phyloP scores from a whole-genome alignment of 2,797 vertebrate species.

The Alexandromys oeconomus region DNA sequence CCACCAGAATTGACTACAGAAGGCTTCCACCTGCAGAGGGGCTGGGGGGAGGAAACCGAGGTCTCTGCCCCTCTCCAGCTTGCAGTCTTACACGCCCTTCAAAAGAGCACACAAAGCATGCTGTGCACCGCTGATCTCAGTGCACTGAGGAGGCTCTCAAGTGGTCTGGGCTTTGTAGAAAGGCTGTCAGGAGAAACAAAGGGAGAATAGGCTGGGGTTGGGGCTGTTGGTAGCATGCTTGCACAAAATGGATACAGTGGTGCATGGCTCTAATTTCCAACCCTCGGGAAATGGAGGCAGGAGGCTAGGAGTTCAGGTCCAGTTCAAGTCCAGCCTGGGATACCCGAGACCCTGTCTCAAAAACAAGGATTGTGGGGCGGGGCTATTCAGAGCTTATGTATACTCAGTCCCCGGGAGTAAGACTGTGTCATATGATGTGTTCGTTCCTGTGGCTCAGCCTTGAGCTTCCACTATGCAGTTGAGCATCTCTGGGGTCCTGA shows the following conservation, averaged over 20 bases:
- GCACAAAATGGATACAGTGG: not conserved
- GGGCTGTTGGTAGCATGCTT: not conserved
- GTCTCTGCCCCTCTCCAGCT: not conserved
- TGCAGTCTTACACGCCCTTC: not conserved
- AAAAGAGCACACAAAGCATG: not conserved
- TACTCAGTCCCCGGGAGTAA: not conserved
- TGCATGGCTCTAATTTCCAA: not conserved
- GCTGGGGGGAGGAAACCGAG: not conserved
- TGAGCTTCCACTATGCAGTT: not conserved
- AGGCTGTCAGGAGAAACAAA: not conserved
- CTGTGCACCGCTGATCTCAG: not conserved
- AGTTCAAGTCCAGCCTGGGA: not conserved
- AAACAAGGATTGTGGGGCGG: not conserved
- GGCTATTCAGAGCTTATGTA: not conserved
- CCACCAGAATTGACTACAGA: not conserved
- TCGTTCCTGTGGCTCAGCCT: not conserved
- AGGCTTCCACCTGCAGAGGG: not conserved
- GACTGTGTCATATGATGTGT: not conserved
- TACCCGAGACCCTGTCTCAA: not conserved
- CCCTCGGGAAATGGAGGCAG: not conserved
- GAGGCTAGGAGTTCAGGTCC: not conserved
- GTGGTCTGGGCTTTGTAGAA: not conserved
- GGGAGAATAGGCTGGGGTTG: not conserved
- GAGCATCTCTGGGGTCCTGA: rapidly evolving
- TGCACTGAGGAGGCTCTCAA: not conserved